Evolutionary conservation across 2,888 invertebrate species (phyloP).

Genomic region (Phaedon cochleariae): DNA sequence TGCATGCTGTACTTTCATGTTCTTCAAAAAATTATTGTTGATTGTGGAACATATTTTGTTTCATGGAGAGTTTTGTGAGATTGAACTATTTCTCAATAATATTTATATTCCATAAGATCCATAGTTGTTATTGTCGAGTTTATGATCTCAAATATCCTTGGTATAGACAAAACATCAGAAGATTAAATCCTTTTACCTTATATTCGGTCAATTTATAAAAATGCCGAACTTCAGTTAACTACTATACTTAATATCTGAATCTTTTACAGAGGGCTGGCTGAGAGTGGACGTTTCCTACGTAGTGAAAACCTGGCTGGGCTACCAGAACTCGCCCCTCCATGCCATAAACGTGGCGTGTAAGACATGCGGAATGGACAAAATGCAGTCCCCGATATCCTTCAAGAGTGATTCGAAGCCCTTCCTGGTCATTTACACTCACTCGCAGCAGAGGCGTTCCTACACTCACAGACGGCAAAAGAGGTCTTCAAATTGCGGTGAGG

Average conservation of each 20-base stretch:
- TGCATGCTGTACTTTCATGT: too few species aligned
- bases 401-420: conserved; percentile 78
- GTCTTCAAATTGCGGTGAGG: conserved; percentile 74
- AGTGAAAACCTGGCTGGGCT: conserved; percentile 79
- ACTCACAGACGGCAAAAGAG: conserved; percentile 59
- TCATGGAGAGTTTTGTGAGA: too few species aligned
- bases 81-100: too few species aligned
- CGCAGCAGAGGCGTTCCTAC: conserved; percentile 67
- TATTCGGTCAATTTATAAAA: too few species aligned
- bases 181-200: too few species aligned
- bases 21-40: too few species aligned
- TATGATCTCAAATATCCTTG: too few species aligned
- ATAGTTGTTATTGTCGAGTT: too few species aligned
- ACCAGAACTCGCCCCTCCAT: conserved; percentile 72
- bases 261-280: conserved; percentile 79
- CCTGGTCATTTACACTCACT: conserved; percentile 80
- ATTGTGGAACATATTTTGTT: too few species aligned
- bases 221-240: neutral
- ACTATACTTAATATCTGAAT: neutral
- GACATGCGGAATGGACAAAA: conserved; percentile 74
- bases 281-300: conserved; percentile 81
- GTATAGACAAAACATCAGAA: too few species aligned
- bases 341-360: conserved; percentile 81
- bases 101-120: too few species aligned
- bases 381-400: conserved; percentile 74